These are phyloP conservation scores for Tapirus indicus DNA, from an alignment of 2,797 vertebrate species.

Conservation along the genomic window DNA sequence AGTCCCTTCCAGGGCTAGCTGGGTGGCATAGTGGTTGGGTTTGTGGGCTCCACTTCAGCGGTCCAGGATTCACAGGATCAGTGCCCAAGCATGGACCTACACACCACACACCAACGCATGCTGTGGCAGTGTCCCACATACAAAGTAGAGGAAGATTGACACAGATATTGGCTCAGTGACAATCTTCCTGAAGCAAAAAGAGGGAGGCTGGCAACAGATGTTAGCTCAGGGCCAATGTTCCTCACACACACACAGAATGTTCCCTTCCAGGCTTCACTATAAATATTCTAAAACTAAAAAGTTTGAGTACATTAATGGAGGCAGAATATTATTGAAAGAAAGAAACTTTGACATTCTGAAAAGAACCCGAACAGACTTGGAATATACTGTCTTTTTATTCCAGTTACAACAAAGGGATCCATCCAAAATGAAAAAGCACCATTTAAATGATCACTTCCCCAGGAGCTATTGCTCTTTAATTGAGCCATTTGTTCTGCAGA, in stretches of 20 bases:
- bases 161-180: too few species aligned
- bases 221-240: too few species aligned
- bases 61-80: too few species aligned
- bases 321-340: background rate
- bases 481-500: conserved; percentile 46
- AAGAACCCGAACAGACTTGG: background rate
- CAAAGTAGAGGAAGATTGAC: too few species aligned
- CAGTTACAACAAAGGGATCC: background rate
- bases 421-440: conserved; percentile 18
- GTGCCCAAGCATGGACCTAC: too few species aligned
- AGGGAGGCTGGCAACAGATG: too few species aligned
- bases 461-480: conserved; percentile 51
- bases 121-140: too few species aligned
- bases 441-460: conserved; percentile 30
- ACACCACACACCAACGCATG: too few species aligned
- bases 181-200: too few species aligned
- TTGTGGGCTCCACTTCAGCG: too few species aligned
- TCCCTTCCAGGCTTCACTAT: background rate
- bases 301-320: background rate
- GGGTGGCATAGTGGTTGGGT: too few species aligned
- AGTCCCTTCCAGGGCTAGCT: background rate
- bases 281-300: conserved; percentile 31
- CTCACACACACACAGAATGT: too few species aligned
- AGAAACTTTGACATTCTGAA: background rate
- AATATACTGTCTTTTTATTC: background rate